Evolutionary conservation across 2,888 invertebrate species (phyloP), one percentile per base, ranked within the genome.

Genomic region (Lasiommata megera): DNA sequence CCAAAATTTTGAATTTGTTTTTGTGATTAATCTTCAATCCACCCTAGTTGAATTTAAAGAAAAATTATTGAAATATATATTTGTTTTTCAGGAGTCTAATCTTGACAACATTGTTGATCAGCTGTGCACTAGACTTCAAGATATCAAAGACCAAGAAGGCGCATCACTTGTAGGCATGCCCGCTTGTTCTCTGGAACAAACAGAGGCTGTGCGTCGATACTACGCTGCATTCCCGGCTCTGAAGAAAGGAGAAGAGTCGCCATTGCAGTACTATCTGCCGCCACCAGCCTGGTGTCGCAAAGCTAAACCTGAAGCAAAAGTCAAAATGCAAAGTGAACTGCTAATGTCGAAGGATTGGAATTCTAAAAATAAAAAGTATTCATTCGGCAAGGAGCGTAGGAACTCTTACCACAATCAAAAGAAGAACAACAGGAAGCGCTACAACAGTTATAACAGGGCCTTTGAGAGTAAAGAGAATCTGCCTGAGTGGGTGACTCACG

Each of bases 51-150:
- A n/a, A 12, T 3, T 9, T 9, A 9, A 17, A 28, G 14, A 28
- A 44, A 12, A 14, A 16, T 17, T 16, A 31, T 23, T 23, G 23
- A 44, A 9, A 28, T 12, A 1, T 3, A 14, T 8, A 7, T 31
- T 46, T 16, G 6, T 14, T 7, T 36, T 93, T 70, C 92, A 96
- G 95, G 94, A 94, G 86, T 93, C 94, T 86, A 95, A 95, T 80
- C 94, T 96, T 76, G 95, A 96, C 91, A 93, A 93, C 75, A 92
- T 96, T 80, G 95, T 96, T 69, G 96, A 96, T 85, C 96, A 96
- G 91, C 92, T 96, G 77, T 95, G 95, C 85, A 93, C 92, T 69
- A 94, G 94, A 87, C 90, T 96, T 73, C 94, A 95, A 82, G 94
- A 95, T 83, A 92, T 94, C 72, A 94, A 84, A 70, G 82, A 88